These are phyloP conservation scores for Drosophila kohkoa DNA, from an alignment of 1,140 invertebrate genomes.

Conservation along the genomic window DNA sequence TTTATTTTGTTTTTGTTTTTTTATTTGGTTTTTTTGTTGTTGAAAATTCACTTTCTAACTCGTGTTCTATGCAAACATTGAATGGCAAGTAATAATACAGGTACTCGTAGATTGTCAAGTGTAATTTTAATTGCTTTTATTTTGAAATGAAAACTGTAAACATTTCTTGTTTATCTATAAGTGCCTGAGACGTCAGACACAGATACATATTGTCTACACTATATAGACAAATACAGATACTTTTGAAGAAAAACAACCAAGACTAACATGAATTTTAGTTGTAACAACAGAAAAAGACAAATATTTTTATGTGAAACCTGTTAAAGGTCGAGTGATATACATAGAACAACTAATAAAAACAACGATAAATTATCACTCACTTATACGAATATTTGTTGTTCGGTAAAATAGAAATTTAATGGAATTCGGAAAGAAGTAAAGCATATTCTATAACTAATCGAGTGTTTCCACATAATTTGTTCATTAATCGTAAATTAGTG, in stretches of 20 bases:
- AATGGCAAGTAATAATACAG: background rate
- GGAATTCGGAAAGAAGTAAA: too few relatives aligned
- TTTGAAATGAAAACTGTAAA: slow-evolving; percentile 26
- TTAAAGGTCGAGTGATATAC: background rate
- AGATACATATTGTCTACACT: background rate
- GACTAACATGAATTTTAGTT: background rate
- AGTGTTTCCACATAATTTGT: too few relatives aligned
- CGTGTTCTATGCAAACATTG: slow-evolving; percentile 11
- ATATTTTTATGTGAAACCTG: background rate
- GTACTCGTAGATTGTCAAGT: slow-evolving; percentile 6
- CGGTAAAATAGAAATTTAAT: too few relatives aligned
- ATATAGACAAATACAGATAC: background rate
- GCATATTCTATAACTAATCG: too few relatives aligned
- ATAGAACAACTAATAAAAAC: too few relatives aligned
- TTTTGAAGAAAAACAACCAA: background rate
- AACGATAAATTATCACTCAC: too few relatives aligned
- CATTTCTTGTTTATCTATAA: slow-evolving; percentile 3
- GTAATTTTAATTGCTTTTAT: slow-evolving; percentile 36
- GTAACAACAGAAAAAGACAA: background rate
- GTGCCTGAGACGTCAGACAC: background rate
- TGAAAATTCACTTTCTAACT: slow-evolving; percentile 19
- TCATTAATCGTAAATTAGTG: background rate
- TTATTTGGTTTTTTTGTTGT: background rate
- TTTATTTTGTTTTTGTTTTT: background rate
- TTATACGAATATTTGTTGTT: too few relatives aligned